Evolutionary conservation across 2,888 invertebrate species (phyloP), one percentile per base, ranked within the genome.

Genomic region (Tetramorium bicarinatum): DNA sequence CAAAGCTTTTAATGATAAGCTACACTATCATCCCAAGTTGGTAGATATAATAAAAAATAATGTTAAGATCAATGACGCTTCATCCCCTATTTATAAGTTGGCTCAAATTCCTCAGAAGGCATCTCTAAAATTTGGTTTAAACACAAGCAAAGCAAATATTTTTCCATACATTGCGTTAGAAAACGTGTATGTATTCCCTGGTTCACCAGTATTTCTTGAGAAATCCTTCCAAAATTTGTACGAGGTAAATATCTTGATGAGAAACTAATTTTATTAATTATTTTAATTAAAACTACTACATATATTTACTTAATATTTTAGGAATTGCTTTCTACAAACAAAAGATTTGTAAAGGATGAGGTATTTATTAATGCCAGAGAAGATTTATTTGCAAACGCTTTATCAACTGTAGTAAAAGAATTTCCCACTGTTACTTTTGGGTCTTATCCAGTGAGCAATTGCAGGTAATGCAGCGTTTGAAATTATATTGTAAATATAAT

Each of bases 111-210:
- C 96, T 47, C 92, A 94, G 87, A 95, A 94, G 64, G 95, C 96
- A 1, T 92, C 92, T 82, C 87, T 96, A 41, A 95, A 93, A 75
- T 96, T 95, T 92, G 94, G 94, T 1, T 91, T 89, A 47, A 92
- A 93, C 77, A 80, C 89, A 67, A 92, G 93, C 6, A 84, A 92
- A 66, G 87, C 88, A 38, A 88, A 94, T 44, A 89, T 94, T 90
- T 95, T 95, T 95, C 95, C 96, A 69, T 94, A 95, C 89, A 92
- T 96, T 59, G 94, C 94, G 25, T 87, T 97, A 15, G 93, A 94
- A 59, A 97, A 97, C 94, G 97, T 97, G 0, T 96, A 96, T 89
- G 96, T 97, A 80, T 97, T 97, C 90, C 97, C 97, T 54, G 97
- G 97, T 3, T 96, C 97, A 62, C 97, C 97, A 3, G 94, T 95